Evolutionary conservation across 2,888 invertebrate species (phyloP), one percentile per base, ranked within the genome.

Genomic region (Plagodis dolabraria): DNA sequence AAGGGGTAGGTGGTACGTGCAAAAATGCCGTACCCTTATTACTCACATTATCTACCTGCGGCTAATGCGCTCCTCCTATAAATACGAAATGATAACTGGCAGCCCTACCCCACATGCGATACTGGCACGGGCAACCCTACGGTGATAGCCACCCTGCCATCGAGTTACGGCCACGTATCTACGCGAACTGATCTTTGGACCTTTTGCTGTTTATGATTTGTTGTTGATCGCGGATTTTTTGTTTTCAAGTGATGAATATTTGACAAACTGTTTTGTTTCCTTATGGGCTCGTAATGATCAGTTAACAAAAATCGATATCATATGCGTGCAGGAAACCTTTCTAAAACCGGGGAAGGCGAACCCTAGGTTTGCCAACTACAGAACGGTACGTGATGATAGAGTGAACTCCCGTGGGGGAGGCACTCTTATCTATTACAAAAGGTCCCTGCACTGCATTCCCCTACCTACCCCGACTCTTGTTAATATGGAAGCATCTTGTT

Each of bases 21-120:
- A 87, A 86, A 87, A 88, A 86, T 87, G 82, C 83, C 82, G 78
- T 75, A 82, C 88, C 89, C 84, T 73, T 82, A 86, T 87, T 81
- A 86, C 67, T 86, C 85, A 83, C 82, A 70, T 77, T 86, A 85
- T 86, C 85, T 88, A 85, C 86, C 87, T 87, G 79, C 76, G 75
- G 67, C 74, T 83, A 83, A 82, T 80, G 77, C 76, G 65, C 58
- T 68, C 71, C 60, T 70, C 72, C 81, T 80, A 86, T 89, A 88
- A 87, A 87, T 88, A 87, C 82, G 76, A 77, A 79, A 87, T 86
- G 85, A 86, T 87, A 85, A 79, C 80, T 47, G 59, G 47, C 59
- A 45, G 45, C 47, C 59, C 46, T 50, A 46, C 47, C 59, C 46
- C 53, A 46, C 52, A 36, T 12, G 46, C 49, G 56, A 49, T 49